Conservation (phyloP, 2,888 invertebrate genomes). For the Xestoiulus laeticollis region DNA sequence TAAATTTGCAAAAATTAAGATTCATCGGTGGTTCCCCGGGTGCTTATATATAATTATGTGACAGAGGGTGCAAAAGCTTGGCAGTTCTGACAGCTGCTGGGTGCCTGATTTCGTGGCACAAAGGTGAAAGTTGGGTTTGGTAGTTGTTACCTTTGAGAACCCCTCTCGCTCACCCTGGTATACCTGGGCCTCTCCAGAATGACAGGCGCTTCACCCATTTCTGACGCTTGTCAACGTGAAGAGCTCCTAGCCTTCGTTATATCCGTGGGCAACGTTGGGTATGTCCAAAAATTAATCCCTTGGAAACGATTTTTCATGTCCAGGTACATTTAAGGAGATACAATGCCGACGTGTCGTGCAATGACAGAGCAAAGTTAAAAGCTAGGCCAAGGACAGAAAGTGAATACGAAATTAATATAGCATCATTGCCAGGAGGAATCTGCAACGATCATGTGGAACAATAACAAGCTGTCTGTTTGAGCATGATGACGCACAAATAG, state of each 20-base stretch:
- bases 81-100: constrained; percentile 9
- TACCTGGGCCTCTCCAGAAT: not conserved
- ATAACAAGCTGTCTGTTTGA: constrained; percentile 9
- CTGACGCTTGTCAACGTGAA: constrained; percentile 9
- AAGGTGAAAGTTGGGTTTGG: not conserved
- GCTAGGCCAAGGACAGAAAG: constrained; percentile 9
- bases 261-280: not conserved
- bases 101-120: not conserved
- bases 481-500: constrained; percentile 9
- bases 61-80: constrained; percentile 1
- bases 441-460: not conserved
- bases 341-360: constrained; percentile 9
- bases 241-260: constrained; percentile 9
- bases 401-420: not conserved
- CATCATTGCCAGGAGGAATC: constrained; percentile 9
- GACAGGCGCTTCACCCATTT: constrained; percentile 9
- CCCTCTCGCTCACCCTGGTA: not conserved
- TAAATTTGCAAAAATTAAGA: not conserved
- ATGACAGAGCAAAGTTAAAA: constrained; percentile 1
- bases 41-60: constrained; percentile 9
- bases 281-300: constrained; percentile 9
- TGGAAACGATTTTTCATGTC: constrained; percentile 9
- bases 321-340: constrained; percentile 9
- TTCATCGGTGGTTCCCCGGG: not conserved
- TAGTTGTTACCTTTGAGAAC: constrained; percentile 9